phyloP scores from a whole-genome alignment of 2,888 invertebrate species.

The Caenorhabditis imperialis region DNA sequence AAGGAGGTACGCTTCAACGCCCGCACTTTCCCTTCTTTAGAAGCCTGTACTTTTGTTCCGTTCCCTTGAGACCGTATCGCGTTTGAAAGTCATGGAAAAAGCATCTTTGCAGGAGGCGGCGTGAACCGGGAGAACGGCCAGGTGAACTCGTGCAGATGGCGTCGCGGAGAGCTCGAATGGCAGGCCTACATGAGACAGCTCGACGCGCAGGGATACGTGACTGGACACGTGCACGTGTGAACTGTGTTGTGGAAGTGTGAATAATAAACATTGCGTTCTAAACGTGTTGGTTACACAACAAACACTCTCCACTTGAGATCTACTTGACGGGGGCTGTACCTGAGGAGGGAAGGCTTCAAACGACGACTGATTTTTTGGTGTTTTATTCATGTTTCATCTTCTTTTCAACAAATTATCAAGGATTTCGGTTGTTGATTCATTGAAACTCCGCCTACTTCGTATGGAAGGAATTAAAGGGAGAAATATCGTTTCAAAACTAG shows the following conservation, averaged over 20 bases:
- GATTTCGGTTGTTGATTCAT: too few species aligned
- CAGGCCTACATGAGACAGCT: constrained; percentile 81
- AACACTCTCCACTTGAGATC: constrained; percentile 23
- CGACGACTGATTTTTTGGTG: neutral
- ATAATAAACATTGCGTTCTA: constrained; percentile 43
- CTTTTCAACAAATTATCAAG: neutral
- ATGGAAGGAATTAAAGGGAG: too few species aligned
- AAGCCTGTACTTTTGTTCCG: constrained; percentile 3
- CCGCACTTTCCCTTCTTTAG: constrained; percentile 11
- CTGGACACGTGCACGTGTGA: constrained; percentile 33
- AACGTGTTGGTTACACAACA: constrained; percentile 50
- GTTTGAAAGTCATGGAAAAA: too few species aligned
- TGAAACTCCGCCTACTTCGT: too few species aligned
- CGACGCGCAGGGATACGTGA: constrained; percentile 72
- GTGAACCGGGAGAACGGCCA: constrained; percentile 61
- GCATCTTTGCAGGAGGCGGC: constrained; percentile 71
- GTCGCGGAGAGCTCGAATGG: constrained; percentile 81
- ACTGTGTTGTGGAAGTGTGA: constrained; percentile 1
- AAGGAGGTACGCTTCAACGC: constrained; percentile 62
- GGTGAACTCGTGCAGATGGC: constrained; percentile 68
- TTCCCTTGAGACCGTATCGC: neutral
- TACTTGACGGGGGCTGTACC: constrained; percentile 47
- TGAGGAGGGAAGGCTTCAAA: neutral
- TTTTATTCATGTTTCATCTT: neutral
- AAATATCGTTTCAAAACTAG: too few species aligned